phyloP scores from a whole-genome alignment of 2,797 vertebrate species.

The Antennarius maculatus region DNA sequence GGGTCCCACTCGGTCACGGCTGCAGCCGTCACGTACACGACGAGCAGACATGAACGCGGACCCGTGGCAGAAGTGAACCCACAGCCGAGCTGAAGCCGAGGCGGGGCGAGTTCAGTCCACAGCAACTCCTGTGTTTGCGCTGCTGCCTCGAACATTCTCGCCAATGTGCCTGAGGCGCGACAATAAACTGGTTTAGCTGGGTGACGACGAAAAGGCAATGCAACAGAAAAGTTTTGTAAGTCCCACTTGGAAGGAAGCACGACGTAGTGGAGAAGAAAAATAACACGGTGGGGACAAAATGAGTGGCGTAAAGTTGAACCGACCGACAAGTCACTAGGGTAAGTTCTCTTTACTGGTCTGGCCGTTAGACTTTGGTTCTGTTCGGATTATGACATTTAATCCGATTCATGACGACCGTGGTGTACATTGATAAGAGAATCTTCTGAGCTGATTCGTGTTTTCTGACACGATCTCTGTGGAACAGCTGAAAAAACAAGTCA shows the following conservation, averaged over 20 bases:
- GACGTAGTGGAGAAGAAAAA: neutral
- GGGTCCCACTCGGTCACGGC: too few relatives aligned
- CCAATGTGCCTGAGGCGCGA: constrained; percentile 70
- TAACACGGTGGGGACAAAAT: constrained; percentile 25
- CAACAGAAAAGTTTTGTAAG: constrained; percentile 8
- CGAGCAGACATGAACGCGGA: constrained; percentile 10
- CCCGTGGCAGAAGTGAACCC: constrained; percentile 6
- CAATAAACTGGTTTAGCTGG: constrained; percentile 73
- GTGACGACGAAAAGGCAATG: constrained; percentile 10
- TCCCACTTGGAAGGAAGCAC: constrained; percentile 38
- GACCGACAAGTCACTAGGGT: neutral
- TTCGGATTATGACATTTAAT: neutral
- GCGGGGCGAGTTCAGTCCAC: constrained; percentile 58
- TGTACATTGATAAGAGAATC: too few relatives aligned
- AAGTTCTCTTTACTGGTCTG: too few relatives aligned
- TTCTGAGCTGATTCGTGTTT: too few relatives aligned
- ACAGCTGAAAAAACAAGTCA: neutral
- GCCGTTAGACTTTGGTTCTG: too few relatives aligned
- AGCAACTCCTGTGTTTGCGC: neutral
- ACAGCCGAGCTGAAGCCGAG: constrained; percentile 33
- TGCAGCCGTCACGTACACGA: neutral
- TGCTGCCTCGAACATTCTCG: constrained; percentile 28
- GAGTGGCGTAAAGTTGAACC: constrained; percentile 32
- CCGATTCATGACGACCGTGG: neutral
- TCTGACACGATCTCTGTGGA: neutral